Base-by-base conservation (phyloP, 2,888 invertebrate species). In the Tetropium fuscum region DNA sequence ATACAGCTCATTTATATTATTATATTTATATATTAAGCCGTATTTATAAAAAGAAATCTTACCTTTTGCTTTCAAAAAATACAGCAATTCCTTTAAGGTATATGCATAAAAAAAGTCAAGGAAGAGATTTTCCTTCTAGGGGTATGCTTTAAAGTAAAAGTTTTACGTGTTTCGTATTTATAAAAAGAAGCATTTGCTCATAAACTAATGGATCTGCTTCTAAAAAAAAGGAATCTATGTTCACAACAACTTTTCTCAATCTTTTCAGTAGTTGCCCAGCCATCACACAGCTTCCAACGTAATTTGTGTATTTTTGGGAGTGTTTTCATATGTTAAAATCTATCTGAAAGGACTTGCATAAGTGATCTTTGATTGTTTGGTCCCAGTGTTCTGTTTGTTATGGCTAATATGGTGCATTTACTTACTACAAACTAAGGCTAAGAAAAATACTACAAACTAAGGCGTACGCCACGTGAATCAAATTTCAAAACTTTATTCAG, bases 401-500 rank as follows among this genome's bases (percentile, higher is more conserved):
- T 30, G 30, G 30, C 10, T 30, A n/a, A 30, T 30, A 30, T 30
- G 30, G 30, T 30, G 30, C 30, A n/a, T 30, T 30, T 30, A 30
- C 30, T n/a, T 30, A 30, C n/a, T n/a, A n/a, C n/a, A n/a, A n/a
- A n/a, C n/a, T n/a, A n/a, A n/a, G n/a, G n/a, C n/a, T n/a, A 30
- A 30, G 11, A 11, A n/a, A 30, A 30, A 30, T 30, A 30, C 30
- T 30, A 30, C 30, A 30, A 30, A 8, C 30, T 11, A 2, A 30
- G 10, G 11, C 30, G 30, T 54, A 54, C 22, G 22, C 38, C 41
- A 22, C 49, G 30, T 49, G 56, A 30, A 48, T 41, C 30, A 56
- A 55, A 54, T 54, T 59, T 62, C 36, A 59, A 55, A 54, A 54
- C 16, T 19, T 53, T 61, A 54, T 61, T 48, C 30, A 22, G 48